phyloP scores from a whole-genome alignment of 2,113 vertebrate species.

The Hypomesus transpacificus region DNA sequence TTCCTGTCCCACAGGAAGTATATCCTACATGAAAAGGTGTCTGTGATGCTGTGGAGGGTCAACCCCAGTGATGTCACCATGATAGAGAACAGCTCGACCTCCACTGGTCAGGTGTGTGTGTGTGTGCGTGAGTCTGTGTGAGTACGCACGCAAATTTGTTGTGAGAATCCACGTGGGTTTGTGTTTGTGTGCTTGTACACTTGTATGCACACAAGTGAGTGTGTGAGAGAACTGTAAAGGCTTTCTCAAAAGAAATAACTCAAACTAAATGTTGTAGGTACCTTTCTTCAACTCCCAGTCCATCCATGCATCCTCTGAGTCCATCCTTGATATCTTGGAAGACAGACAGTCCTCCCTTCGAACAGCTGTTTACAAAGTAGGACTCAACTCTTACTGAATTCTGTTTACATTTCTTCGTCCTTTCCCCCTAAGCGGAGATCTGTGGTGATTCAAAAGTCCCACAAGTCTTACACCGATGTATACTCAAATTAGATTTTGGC shows the following conservation, averaged over 20 bases:
- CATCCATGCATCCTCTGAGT: slow-evolving; percentile 30
- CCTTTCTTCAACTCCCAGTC: slow-evolving; percentile 14
- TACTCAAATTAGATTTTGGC: too few relatives aligned
- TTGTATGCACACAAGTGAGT: too few relatives aligned
- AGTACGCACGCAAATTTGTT: neutral
- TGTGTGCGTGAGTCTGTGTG: neutral
- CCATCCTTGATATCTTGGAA: slow-evolving; percentile 18
- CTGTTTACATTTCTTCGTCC: too few relatives aligned
- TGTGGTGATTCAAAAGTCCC: too few relatives aligned
- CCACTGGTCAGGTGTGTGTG: slow-evolving; percentile 29
- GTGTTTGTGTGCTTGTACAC: too few relatives aligned
- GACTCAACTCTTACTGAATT: neutral
- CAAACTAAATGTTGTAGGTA: slow-evolving; percentile 15
- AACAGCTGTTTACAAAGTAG: slow-evolving; percentile 42
- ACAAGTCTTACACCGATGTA: too few relatives aligned
- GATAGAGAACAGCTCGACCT: slow-evolving; percentile 15
- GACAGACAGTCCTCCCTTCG: slow-evolving; percentile 15
- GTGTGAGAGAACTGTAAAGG: neutral
- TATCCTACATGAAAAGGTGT: slow-evolving; percentile 40
- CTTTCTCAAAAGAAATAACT: neutral
- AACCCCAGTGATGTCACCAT: slow-evolving; percentile 26
- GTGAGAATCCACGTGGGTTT: too few relatives aligned
- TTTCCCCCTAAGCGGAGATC: too few relatives aligned
- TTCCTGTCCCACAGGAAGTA: slow-evolving; percentile 39
- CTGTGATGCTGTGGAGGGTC: slow-evolving; percentile 45